phyloP scores from a whole-genome alignment of 2,797 vertebrate species.

The Botia almorhae region DNA sequence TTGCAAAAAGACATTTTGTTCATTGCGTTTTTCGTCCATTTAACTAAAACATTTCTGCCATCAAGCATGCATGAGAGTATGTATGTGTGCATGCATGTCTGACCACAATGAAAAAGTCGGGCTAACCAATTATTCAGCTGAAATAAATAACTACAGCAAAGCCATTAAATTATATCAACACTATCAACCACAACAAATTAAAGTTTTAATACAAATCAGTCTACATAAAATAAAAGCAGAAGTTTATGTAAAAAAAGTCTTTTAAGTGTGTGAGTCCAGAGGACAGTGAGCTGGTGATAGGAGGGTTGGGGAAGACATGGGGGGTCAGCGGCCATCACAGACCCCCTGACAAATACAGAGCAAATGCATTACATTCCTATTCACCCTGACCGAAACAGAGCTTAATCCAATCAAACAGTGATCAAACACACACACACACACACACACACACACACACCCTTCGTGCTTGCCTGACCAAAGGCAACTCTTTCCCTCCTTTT shows the following conservation, averaged over 20 bases:
- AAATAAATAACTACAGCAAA: not conserved
- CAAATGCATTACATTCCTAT: constrained; percentile 62
- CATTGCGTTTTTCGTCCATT: not conserved
- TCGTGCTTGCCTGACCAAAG: constrained; percentile 45
- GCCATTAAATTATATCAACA: constrained; percentile 2
- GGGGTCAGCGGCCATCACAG: constrained; percentile 63
- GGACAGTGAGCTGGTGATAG: constrained; percentile 54
- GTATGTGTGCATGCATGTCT: not conserved
- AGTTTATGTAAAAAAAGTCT: constrained; percentile 23
- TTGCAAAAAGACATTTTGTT: not conserved
- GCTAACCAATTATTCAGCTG: not conserved
- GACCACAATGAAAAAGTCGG: not conserved
- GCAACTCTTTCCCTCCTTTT: constrained; percentile 44
- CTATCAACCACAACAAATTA: not conserved
- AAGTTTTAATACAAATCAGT: not conserved
- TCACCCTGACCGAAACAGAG: constrained; percentile 46
- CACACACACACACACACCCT: constrained; percentile 22
- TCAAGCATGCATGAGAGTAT: not conserved
- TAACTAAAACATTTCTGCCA: not conserved
- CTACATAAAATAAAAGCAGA: constrained; percentile 9
- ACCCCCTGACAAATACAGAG: constrained; percentile 61
- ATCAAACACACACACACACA: constrained; percentile 32
- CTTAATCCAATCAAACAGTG: constrained; percentile 64
- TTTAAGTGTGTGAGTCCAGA: constrained; percentile 56
- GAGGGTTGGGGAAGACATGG: constrained; percentile 47